Evolutionary conservation across 2,888 invertebrate species (phyloP), one percentile per base, ranked within the genome.

Genomic region (Frankliniella fusca): DNA sequence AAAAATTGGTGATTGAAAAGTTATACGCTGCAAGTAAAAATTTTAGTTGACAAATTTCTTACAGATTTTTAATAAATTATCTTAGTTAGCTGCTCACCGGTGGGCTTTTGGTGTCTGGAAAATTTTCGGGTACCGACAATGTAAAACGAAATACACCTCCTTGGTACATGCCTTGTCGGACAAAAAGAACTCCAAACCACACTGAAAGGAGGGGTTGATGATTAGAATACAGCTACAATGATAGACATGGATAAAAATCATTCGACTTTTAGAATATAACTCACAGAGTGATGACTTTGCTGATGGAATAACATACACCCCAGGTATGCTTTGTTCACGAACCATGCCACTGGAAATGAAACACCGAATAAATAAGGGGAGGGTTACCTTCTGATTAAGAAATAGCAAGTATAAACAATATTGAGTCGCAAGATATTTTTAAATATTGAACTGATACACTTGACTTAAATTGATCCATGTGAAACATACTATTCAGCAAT

Each of bases 281-380:
- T 92, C 90, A 96, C 96, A 87, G 86, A 95, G 91, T 81, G 95
- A 93, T 87, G 93, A 94, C 86, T 93, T 93, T 86, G 93, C 93
- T 80, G 97, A 96, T 83, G 98, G 98, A 88, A 98, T 95, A 27
- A 97, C 95, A 89, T 97, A 98, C 83, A 97, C 92, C 81, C 97
- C 97, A 86, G 93, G 93, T 85, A 97, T 89, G 87, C 94, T 94
- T 89, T 97, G 95, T 81, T 93, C 94, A 87, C 94, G 93, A 84
- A 96, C 89, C 92, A 95, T 93, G 88, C 95, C 94, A 88, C 96
- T 96, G 87, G 85, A 92, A 92, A 84, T 76, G 27, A 18, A 27
- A 76, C 3, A 27, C 27, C 27, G 9, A 7, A 76, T 3, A 76
- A 23, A 76, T 23, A 3, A 3, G 70, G 8, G 27, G 27, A 76